Conservation (phyloP, 2,113 vertebrate species). For the Phrynocephalus versicolor region DNA sequence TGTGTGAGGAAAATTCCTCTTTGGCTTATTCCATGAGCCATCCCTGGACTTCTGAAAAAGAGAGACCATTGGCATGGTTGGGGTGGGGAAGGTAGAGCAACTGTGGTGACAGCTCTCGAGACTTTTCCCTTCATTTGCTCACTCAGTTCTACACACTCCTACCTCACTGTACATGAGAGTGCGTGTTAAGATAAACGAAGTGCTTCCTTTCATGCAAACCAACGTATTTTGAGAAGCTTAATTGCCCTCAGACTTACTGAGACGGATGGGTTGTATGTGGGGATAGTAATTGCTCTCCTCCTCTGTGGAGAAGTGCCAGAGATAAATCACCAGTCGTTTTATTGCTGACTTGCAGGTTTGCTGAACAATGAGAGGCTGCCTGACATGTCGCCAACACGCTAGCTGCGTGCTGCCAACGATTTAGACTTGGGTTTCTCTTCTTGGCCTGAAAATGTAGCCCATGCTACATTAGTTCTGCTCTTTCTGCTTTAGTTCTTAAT, state of each 20-base stretch:
- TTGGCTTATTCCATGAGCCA: too few relatives aligned
- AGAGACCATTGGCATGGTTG: too few relatives aligned
- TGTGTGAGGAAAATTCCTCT: too few relatives aligned
- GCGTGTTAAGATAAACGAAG: slow-evolving; percentile 29
- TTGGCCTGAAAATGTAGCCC: background rate
- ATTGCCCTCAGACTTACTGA: slow-evolving; percentile 28
- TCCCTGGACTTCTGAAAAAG: too few relatives aligned
- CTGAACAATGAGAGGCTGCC: slow-evolving; percentile 29
- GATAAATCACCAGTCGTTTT: slow-evolving; percentile 40
- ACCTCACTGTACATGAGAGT: background rate
- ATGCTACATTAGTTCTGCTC: background rate
- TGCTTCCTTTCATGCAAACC: slow-evolving; percentile 40
- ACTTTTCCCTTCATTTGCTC: background rate
- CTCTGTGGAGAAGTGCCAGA: slow-evolving; percentile 41
- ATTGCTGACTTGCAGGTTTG: slow-evolving; percentile 38
- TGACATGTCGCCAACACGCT: background rate
- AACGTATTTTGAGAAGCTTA: slow-evolving; percentile 30
- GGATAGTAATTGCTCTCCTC: background rate
- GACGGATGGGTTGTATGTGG: slow-evolving; percentile 28
- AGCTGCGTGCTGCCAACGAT: slow-evolving; percentile 2
- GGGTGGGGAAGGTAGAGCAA: background rate
- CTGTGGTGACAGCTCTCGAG: background rate
- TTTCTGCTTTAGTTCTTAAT: background rate
- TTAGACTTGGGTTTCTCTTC: slow-evolving; percentile 16
- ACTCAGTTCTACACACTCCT: too few relatives aligned